Percentiles rank a stretch among this genome's conserved stretches.
phyloP scores from a whole-genome alignment of 2,888 invertebrate species.

The Diachrysia chrysitis region DNA sequence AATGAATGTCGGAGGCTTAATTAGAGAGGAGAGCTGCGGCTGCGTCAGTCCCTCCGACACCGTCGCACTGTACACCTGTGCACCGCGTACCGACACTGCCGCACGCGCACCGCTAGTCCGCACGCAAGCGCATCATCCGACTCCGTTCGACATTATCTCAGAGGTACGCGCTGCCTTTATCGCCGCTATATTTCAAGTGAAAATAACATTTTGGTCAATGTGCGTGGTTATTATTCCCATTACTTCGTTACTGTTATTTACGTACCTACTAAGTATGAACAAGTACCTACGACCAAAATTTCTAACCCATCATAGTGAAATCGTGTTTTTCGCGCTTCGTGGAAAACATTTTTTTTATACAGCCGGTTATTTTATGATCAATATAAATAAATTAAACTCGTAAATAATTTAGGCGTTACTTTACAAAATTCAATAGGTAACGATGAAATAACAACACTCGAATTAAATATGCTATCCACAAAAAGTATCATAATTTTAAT shows the following conservation, averaged over 20 bases:
- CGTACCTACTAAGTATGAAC: conserved; percentile 10
- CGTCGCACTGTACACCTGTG: conserved; percentile 81
- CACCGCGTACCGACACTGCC: conserved; percentile 61
- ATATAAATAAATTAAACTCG: neutral
- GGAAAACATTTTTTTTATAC: neutral
- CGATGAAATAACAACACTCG: too few relatives aligned
- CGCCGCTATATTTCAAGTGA: conserved; percentile 48
- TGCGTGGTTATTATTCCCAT: conserved; percentile 41
- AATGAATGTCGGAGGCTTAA: conserved; percentile 89
- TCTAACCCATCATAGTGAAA: conserved; percentile 43
- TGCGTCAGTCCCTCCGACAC: conserved; percentile 85
- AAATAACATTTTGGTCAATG: conserved; percentile 33
- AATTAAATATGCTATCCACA: too few relatives aligned
- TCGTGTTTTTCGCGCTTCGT: conserved; percentile 28
- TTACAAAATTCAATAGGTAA: neutral
- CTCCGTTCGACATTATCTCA: conserved; percentile 62
- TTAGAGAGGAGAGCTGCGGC: conserved; percentile 86
- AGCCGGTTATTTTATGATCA: neutral
- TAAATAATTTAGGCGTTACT: neutral
- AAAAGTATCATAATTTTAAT: too few relatives aligned
- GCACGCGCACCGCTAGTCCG: conserved; percentile 55
- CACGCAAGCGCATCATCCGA: conserved; percentile 61
- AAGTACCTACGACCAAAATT: conserved; percentile 27
- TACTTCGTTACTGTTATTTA: conserved; percentile 1
- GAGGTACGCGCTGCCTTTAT: conserved; percentile 77